Conservation (phyloP, 2,797 vertebrate genomes). For the Staurois parvus region DNA sequence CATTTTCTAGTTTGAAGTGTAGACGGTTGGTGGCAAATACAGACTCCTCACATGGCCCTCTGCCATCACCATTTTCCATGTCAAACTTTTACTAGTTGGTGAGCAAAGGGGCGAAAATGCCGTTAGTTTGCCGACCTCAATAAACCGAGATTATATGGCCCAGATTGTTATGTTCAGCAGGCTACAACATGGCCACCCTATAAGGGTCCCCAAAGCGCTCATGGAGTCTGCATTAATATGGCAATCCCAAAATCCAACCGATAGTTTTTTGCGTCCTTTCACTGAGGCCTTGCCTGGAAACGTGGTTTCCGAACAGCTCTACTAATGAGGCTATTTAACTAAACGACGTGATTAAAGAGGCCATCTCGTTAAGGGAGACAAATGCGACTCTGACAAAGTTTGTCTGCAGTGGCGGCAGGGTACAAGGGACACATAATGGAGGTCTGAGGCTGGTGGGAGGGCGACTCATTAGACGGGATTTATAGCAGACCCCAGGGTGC, state of each 20-base stretch:
- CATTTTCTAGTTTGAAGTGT: too few relatives aligned
- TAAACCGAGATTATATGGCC: too few relatives aligned
- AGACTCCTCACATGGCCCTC: too few relatives aligned
- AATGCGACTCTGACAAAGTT: constrained; percentile 58
- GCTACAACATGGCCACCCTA: not conserved
- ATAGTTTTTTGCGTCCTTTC: not conserved
- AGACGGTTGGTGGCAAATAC: too few relatives aligned
- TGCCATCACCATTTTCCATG: too few relatives aligned
- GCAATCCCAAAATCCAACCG: not conserved
- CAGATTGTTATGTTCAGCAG: too few relatives aligned
- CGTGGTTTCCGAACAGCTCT: not conserved
- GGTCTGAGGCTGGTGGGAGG: constrained; percentile 7
- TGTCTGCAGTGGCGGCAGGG: not conserved
- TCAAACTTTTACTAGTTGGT: too few relatives aligned
- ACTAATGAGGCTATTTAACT: constrained; percentile 21
- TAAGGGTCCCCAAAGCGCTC: not conserved
- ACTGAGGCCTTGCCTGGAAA: constrained; percentile 2
- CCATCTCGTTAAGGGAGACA: constrained; percentile 47
- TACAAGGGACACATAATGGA: not conserved
- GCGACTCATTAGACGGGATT: not conserved
- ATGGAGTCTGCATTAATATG: not conserved
- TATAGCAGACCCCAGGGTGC: not conserved
- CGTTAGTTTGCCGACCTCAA: too few relatives aligned
- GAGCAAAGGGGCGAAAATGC: too few relatives aligned
- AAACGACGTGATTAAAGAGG: constrained; percentile 54